Evolutionary conservation across 2,113 vertebrate genomes (phyloP), one percentile per base, ranked within the genome.

Genomic region (Xerus inauris): DNA sequence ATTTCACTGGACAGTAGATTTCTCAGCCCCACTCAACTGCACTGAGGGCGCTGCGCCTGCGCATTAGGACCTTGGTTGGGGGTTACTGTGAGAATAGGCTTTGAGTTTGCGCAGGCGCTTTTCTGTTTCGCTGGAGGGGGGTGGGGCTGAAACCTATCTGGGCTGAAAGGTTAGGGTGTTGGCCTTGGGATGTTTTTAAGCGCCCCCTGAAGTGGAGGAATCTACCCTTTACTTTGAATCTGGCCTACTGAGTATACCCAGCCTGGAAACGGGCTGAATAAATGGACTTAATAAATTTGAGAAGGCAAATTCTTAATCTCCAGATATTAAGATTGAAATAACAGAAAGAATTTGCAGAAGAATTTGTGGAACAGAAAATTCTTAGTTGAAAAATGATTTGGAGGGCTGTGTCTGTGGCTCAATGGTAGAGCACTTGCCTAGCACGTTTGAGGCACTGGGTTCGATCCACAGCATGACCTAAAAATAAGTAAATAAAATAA

Each of bases 1-100:
- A 96, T 97, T 97, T 96, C 86, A 96, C 88, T 97, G 97, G 91
- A 96, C 95, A 96, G 95, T 85, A 88, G 94, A 95, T 97, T 94
- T 93, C 89, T 96, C 95, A 96, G 42, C 47, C 73, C 42, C 87
- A 79, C 88, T 95, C 93, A 72, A 79, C 95, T 1, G 40, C 93
- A 38, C 35, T 5, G 62, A 93, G 28, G n/a, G 65, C 64, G 65
- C 69, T 75, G 91, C 96, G 97, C 93, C 38, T 98, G 97, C 97
- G 97, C 96, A 65, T 59, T 88, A 88, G 69, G 30, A 82, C 35
- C 54, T 71, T 85, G 87, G 84, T 16, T 16, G 35, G 67, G 57
- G 16, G 30, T 14, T 47, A 8, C 6, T 16, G 75, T 38, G 5
- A 62, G 91, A 95, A 79, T 82, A 84, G 93, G 79, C 24, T 1